Conservation (phyloP, 2,113 vertebrate genomes). For the Varanus salvator region DNA sequence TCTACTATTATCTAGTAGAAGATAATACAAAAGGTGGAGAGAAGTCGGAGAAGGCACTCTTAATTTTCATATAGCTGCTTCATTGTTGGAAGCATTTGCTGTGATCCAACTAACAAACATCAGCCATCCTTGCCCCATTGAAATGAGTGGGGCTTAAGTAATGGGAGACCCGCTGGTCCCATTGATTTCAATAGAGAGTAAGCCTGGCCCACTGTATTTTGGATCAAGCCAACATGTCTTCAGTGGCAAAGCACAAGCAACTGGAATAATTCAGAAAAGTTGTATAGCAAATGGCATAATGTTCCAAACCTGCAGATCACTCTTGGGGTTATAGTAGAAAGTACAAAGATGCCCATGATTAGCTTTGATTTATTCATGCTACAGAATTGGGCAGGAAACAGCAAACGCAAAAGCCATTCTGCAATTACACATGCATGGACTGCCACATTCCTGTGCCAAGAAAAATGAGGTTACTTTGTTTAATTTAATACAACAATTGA, state of each 20-base stretch:
- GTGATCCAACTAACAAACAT: not conserved
- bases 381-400: not conserved
- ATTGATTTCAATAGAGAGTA: not conserved
- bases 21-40: not conserved
- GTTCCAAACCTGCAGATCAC: too few relatives aligned
- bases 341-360: not conserved
- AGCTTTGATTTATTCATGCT: not conserved
- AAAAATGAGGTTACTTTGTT: not conserved
- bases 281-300: constrained; percentile 68
- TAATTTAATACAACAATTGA: not conserved
- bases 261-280: constrained; percentile 66
- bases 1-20: not conserved
- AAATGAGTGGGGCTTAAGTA: not conserved
- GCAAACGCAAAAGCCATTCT: not conserved
- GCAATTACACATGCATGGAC: not conserved
- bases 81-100: constrained; percentile 46
- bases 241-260: constrained; percentile 63
- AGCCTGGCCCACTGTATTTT: not conserved
- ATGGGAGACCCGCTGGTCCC: not conserved
- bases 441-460: not conserved
- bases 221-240: not conserved
- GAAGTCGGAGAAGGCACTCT: not conserved
- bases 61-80: not conserved
- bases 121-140: not conserved
- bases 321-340: not conserved